Base-by-base conservation (phyloP, 2,797 vertebrate species). In the Phalloptychus januarius region DNA sequence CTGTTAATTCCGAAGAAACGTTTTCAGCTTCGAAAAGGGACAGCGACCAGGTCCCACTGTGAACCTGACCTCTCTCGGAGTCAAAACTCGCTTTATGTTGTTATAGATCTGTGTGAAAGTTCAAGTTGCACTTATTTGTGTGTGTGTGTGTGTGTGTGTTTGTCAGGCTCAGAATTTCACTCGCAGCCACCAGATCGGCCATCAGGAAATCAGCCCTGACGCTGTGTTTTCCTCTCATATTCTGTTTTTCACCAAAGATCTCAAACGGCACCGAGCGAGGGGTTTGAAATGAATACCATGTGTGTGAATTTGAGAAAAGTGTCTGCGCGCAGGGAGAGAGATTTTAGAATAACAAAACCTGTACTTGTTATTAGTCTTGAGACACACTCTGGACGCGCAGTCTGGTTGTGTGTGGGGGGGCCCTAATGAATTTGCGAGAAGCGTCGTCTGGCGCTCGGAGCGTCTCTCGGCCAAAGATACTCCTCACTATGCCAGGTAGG, bases 301-400 rank as follows among this genome's bases (percentile, higher is more conserved):
- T 93, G 93, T 93, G 82, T 86, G 91, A 89, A 86, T 87, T 67
- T 78, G 86, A 91, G 88, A 58, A 74, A 89, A 91, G 89, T 89
- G 83, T 90, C 79, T 74, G 82, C 79, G 52, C 16, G 75, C 48
- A 13, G 48, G 25, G 16, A 44, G 40, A n/a, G 40, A 70, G 67
- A 85, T 91, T 92, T 92, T 93, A 92, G 80, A 94, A 95, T 91
- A 94, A 94, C 92, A 95, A 90, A 94, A 94, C 83, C 92, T 95
- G 91, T 90, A 90, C 89, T 94, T 95, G 86, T 91, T 94, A 94
- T 95, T 94, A 94, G 93, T 92, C 91, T 91, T 86, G 45, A 90
- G 83, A 83, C 94, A 85, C 84, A 84, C 88, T 84, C 88, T 91
- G 88, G 80, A 88, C 87, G 91, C 87, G 80, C 0, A 69, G 85